Evolutionary conservation across 2,113 vertebrate species (phyloP).

Genomic region (Leucopternis melanops): DNA sequence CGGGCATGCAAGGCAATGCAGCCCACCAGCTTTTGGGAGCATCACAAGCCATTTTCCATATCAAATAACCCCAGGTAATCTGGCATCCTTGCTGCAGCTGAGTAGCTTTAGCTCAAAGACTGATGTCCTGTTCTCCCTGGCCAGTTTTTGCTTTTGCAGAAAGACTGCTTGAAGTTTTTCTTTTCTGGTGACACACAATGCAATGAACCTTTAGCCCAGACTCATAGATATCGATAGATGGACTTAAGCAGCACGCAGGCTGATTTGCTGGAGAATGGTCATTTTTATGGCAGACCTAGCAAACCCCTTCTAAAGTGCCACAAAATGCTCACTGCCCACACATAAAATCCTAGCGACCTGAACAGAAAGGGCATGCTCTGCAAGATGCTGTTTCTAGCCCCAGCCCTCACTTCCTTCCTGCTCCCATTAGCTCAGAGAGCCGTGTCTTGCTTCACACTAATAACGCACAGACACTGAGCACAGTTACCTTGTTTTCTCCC

Average conservation of each 20-base stretch:
- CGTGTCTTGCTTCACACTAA: neutral
- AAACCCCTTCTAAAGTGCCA: neutral
- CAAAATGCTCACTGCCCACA: neutral
- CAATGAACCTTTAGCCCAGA: neutral
- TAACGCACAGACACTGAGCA: fast-evolving
- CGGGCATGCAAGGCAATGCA: fast-evolving
- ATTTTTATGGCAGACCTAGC: neutral
- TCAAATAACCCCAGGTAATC: neutral
- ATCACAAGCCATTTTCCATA: neutral
- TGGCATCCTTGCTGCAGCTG: neutral
- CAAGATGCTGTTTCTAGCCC: neutral
- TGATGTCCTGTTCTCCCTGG: neutral
- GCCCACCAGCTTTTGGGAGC: neutral
- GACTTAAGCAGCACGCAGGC: no score
- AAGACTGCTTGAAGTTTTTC: neutral
- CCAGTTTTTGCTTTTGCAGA: neutral
- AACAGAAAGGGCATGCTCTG: fast-evolving
- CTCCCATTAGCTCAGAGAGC: neutral
- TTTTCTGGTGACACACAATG: neutral
- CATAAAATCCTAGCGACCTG: neutral
- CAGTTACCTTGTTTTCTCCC: neutral
- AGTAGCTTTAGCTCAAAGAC: neutral
- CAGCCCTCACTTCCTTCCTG: neutral
- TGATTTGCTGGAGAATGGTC: neutral
- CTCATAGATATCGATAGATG: fast-evolving